Conservation (phyloP, 2,113 vertebrate species). For the Dromiciops gliroides region DNA sequence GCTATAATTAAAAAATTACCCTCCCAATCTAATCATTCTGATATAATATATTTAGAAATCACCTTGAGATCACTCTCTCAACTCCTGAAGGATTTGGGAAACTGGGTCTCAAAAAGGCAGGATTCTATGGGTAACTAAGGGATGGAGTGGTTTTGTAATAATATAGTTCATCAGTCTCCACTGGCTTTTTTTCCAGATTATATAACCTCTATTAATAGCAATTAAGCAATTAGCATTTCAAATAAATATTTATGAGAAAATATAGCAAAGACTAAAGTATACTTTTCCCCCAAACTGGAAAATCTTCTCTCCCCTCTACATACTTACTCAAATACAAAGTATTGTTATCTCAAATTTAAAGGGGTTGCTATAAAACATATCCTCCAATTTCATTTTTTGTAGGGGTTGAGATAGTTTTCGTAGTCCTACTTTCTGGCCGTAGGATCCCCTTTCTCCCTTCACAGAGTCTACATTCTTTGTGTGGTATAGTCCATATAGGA, state of each 20-base stretch:
- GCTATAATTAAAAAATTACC: not conserved
- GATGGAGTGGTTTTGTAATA: not conserved
- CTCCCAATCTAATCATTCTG: not conserved
- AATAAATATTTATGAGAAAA: not conserved
- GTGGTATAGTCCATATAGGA: not conserved
- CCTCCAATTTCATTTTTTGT: not conserved
- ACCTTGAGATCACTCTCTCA: not conserved
- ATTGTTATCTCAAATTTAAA: not conserved
- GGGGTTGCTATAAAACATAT: not conserved
- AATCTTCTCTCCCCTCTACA: not conserved
- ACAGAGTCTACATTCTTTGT: not conserved
- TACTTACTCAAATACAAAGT: not conserved
- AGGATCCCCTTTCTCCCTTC: not conserved
- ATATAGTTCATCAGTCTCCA: not conserved
- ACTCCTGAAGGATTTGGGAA: not conserved
- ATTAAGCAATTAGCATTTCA: not conserved
- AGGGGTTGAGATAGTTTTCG: not conserved
- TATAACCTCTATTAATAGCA: not conserved
- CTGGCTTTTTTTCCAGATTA: not conserved
- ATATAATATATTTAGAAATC: not conserved
- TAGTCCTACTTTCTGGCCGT: not conserved
- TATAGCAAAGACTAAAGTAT: not conserved
- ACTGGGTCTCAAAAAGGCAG: not conserved
- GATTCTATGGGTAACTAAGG: not conserved
- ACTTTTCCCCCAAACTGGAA: not conserved